Evolutionary conservation across 2,888 invertebrate genomes (phyloP).

Genomic region (Dicranocentrus wangi): DNA sequence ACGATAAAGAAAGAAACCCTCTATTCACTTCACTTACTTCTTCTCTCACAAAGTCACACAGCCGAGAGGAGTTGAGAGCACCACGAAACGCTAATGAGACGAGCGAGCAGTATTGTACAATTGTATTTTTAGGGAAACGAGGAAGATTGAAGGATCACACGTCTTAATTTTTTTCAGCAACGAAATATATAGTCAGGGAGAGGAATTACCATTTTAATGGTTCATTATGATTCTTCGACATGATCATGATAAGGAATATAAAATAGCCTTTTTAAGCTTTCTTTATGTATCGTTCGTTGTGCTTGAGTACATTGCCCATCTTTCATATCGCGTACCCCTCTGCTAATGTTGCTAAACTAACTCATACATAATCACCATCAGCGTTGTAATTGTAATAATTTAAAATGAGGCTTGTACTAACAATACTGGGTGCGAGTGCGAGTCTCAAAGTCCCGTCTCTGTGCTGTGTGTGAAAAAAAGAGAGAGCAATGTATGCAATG

Average conservation of each 20-base stretch:
- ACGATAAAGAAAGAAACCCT: no score
- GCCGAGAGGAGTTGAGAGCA: not conserved
- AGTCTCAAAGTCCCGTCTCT: not conserved
- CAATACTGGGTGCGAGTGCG: not conserved
- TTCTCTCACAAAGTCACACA: not conserved
- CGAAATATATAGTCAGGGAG: not conserved
- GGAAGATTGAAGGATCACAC: not conserved
- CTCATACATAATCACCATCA: not conserved
- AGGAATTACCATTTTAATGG: not conserved
- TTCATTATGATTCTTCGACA: not conserved
- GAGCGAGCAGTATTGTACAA: not conserved
- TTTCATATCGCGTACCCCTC: not conserved
- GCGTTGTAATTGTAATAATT: constrained; percentile 7
- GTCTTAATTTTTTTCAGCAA: not conserved
- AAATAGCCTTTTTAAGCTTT: not conserved
- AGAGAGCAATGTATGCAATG: not conserved
- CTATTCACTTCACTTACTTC: not conserved
- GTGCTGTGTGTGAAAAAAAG: not conserved
- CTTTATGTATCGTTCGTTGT: not conserved
- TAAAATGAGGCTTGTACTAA: constrained; percentile 19
- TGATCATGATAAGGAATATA: not conserved
- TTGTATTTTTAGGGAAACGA: not conserved
- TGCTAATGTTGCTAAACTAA: no score
- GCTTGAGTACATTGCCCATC: constrained; percentile 37
- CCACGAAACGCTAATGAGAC: not conserved